Evolutionary conservation across 2,113 vertebrate genomes (phyloP).

Genomic region (Scomber colias): DNA sequence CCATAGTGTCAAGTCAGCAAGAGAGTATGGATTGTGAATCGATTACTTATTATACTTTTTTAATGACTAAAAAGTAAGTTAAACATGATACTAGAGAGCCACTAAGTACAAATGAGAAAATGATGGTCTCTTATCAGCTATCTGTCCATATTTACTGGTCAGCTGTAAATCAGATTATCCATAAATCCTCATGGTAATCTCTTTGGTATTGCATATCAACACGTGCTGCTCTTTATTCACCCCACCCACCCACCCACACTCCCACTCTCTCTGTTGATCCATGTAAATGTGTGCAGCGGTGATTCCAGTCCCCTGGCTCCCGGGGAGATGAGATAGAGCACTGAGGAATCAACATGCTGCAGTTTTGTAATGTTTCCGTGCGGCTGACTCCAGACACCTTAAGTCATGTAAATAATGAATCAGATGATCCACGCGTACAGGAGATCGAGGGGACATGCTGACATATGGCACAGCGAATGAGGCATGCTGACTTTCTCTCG

Average conservation of each 20-base stretch:
- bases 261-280: constrained; percentile 62
- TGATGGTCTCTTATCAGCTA: constrained; percentile 63
- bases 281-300: constrained; percentile 69
- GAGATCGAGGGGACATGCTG: constrained; percentile 59
- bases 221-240: constrained; percentile 39
- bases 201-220: constrained; percentile 67
- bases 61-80: constrained; percentile 27
- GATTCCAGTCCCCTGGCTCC: constrained; percentile 66
- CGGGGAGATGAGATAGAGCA: constrained; percentile 61
- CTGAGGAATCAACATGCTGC: constrained; percentile 76
- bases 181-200: constrained; percentile 76
- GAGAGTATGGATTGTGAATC: neutral
- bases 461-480: constrained; percentile 57
- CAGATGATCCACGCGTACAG: constrained; percentile 64
- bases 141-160: constrained; percentile 77
- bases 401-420: constrained; percentile 85
- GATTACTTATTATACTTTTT: neutral
- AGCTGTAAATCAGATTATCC: constrained; percentile 85
- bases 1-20: neutral
- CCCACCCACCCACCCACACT: neutral
- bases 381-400: constrained; percentile 75
- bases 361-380: constrained; percentile 82
- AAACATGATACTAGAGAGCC: constrained; percentile 37
- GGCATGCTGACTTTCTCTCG: constrained; percentile 33
- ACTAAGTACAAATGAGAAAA: constrained; percentile 44